Conservation (phyloP, 2,797 vertebrate species). For the Nannoperca australis region DNA sequence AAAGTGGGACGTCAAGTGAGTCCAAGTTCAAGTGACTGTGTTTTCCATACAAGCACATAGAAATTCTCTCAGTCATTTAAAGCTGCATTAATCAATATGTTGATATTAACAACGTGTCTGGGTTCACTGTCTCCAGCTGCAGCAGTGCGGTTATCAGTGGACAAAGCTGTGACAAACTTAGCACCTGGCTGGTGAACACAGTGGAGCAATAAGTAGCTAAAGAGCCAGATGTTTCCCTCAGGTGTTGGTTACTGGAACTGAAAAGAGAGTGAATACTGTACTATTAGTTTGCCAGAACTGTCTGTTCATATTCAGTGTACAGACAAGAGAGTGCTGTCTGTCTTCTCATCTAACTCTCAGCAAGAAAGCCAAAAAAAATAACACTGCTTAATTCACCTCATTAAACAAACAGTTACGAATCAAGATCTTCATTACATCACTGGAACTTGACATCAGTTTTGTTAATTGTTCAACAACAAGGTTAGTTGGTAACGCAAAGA, state of each 20-base stretch:
- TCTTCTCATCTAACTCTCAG: too few relatives aligned
- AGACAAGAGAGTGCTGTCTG: neutral
- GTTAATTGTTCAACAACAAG: neutral
- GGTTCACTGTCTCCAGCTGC: neutral
- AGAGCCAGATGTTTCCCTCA: neutral
- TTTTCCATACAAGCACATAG: neutral
- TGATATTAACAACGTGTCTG: neutral
- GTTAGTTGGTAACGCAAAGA: neutral
- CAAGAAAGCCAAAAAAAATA: too few relatives aligned
- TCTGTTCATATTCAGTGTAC: neutral
- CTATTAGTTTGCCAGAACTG: too few relatives aligned
- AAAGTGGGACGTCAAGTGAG: conserved; percentile 9
- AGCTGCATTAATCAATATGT: neutral
- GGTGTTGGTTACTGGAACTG: too few relatives aligned
- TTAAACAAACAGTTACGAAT: neutral
- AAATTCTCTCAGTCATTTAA: neutral
- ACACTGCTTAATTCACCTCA: neutral
- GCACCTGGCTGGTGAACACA: neutral
- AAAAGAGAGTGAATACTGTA: too few relatives aligned
- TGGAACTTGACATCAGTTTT: neutral
- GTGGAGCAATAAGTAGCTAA: neutral
- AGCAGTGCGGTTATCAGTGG: neutral
- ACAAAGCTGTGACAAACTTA: neutral
- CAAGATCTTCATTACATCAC: neutral
- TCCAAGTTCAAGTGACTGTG: neutral